A percentile compares a stretch with the other conserved stretches of the same genome.
phyloP scores from a whole-genome alignment of 2,888 invertebrate species.

The Papilio demoleus region DNA sequence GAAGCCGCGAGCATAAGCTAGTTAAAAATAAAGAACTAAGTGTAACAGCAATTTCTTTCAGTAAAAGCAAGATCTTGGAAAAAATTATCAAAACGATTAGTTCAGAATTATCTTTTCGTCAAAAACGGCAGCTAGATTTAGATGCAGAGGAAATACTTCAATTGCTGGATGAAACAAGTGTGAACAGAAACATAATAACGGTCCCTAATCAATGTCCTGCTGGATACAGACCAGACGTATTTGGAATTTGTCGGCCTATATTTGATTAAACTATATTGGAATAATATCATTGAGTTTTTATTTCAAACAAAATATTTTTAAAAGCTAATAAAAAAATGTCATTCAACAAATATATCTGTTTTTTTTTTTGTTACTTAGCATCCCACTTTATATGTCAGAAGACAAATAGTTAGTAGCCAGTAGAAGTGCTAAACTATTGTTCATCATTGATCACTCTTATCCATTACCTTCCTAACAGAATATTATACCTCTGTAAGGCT shows the following conservation, averaged over 20 bases:
- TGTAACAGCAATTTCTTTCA: slow-evolving; percentile 24
- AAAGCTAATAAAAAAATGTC: not conserved
- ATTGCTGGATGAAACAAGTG: slow-evolving; percentile 26
- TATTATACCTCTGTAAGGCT: no score
- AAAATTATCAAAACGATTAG: slow-evolving; percentile 22
- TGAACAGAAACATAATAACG: slow-evolving; percentile 54
- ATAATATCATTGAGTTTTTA: not conserved
- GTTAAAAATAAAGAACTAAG: not conserved
- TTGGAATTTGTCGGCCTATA: slow-evolving; percentile 63
- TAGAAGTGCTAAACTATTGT: not conserved
- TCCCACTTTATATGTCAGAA: not conserved
- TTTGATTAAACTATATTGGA: slow-evolving; percentile 34
- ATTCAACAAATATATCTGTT: not conserved
- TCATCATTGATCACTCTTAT: no score
- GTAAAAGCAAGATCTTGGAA: slow-evolving; percentile 1
- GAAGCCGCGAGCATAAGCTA: no score
- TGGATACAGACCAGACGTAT: slow-evolving; percentile 63
- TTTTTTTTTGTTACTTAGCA: not conserved
- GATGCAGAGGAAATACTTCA: slow-evolving; percentile 35
- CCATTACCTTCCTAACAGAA: no score
- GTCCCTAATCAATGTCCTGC: slow-evolving; percentile 65
- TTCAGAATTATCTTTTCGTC: slow-evolving; percentile 15
- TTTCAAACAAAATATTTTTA: not conserved
- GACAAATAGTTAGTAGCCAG: no score
- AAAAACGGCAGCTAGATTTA: slow-evolving; percentile 36